Evolutionary conservation across 2,113 vertebrate genomes (phyloP).

Genomic region (Chaetura pelagica): DNA sequence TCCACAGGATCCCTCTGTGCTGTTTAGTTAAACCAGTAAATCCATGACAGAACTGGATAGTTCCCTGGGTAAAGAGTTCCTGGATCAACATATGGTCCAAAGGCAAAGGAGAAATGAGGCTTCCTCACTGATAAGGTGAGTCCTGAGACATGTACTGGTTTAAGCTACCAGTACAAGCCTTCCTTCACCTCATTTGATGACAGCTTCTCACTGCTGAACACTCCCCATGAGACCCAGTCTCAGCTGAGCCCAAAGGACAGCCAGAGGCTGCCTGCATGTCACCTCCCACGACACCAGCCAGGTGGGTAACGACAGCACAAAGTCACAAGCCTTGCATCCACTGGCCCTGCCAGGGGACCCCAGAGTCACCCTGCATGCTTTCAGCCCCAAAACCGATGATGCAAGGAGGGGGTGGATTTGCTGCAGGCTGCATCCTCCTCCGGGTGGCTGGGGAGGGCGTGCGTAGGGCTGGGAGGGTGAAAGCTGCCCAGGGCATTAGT

Average conservation of each 20-base stretch:
- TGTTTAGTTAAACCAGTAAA: not conserved
- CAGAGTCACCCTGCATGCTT: not conserved
- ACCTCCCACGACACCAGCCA: too few species aligned
- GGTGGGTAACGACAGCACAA: not conserved
- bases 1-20: not conserved
- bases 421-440: not conserved
- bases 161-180: not conserved
- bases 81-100: fast-evolving
- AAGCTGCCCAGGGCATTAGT: not conserved
- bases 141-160: not conserved
- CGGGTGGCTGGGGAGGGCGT: fast-evolving
- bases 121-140: not conserved
- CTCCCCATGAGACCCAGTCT: not conserved
- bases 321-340: not conserved
- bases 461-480: not conserved
- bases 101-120: not conserved
- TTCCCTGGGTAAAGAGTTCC: not conserved
- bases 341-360: not conserved
- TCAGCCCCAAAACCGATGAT: not conserved
- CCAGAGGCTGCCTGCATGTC: not conserved
- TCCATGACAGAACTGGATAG: fast-evolving
- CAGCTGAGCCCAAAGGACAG: not conserved
- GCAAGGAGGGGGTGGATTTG: not conserved
- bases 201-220: fast-evolving
- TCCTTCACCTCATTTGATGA: not conserved